Base-by-base conservation (phyloP, 1,140 invertebrate genomes). In the Nasonia giraulti region DNA sequence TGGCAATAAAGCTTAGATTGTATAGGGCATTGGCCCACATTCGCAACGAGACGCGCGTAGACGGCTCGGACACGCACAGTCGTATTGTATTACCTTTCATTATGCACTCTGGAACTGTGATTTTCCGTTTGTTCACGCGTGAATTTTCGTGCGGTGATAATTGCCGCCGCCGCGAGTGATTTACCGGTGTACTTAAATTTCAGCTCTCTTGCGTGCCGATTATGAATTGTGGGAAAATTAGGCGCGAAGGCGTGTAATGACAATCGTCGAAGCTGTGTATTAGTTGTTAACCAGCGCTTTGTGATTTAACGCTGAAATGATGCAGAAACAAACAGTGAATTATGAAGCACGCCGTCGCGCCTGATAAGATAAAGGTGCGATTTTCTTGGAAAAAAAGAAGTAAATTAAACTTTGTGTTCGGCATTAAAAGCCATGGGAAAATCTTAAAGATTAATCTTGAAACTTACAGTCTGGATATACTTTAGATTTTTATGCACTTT, bases 11-110 rank as follows among this genome's bases (percentile, higher is more conserved):
- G 10, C 66, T 68, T 68, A 68, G 11, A 68, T 27, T n/a, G 20
- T 75, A 79, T 73, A 55, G 83, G 76, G 27, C 83, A 80, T 73
- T 84, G 83, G 76, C 83, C 83, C 47, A 84, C 2, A 84, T 80
- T 84, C 68, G 40, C 27, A 1, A 4, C 23, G 40, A 44, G 27
- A 47, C 44, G 17, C 4, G 71, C 50, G 20, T 84, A 79, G 33
- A 40, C 12, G 27, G 27, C 27, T 27, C 27, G 27, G 27, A 27
- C 27, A 37, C 14, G 20, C 55, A 14, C 12, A 23, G 8, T 44
- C 33, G 33, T 37, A 78, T n/a, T 33, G 8, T 20, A 69, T 37
- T 55, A n/a, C 75, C 82, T 71, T 78, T 77, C 62, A 78, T 78
- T 78, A 78, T 27, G 27, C 50, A 20, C 50, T 83, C 75, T 68